Evolutionary conservation across 2,113 vertebrate species (phyloP), one percentile per base, ranked within the genome.

Genomic region (Micronisus gabar): DNA sequence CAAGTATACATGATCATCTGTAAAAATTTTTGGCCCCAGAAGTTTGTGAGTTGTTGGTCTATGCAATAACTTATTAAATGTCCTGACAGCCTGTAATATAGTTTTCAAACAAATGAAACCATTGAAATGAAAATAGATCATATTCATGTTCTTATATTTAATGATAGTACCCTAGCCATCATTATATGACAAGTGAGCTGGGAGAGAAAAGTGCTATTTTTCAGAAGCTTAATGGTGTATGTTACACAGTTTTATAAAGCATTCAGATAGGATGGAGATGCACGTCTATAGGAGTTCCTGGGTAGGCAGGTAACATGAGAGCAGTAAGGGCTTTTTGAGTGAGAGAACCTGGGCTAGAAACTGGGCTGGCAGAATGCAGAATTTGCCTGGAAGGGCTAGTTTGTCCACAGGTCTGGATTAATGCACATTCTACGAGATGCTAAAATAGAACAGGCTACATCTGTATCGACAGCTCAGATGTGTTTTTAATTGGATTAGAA

Each of bases 401-500:
- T 94, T 96, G 80, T 78, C 85, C 74, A 71, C 20, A 58, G 45
- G 34, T 53, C 81, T 2, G 17, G 72, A 59, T 86, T 94, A 97
- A 93, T 90, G 73, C 62, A 32, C 62, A 23, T 83, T 95, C 48
- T 89, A 26, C 1, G 22, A 91, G 73, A 87, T 38, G 81, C 50
- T 92, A 70, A 95, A 94, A 91, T 93, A 93, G 90, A 97, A 66
- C 65, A 85, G 76, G 63, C 87, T 86, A 61, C 76, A 84, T 96
- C 83, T 94, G 38, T 97, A 96, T 97, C 93, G 97, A 98, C 82
- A 88, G 63, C 78, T 91, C 14, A 56, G 81, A 96, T 92, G 95
- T 96, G 96, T 91, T 96, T 92, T 96, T 97, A 97, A 97, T 97
- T 96, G 95, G 95, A 96, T 97, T 94, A 86, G 95, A 97, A 96